phyloP scores from a whole-genome alignment of 2,888 invertebrate genomes.

The Tillus elongatus region DNA sequence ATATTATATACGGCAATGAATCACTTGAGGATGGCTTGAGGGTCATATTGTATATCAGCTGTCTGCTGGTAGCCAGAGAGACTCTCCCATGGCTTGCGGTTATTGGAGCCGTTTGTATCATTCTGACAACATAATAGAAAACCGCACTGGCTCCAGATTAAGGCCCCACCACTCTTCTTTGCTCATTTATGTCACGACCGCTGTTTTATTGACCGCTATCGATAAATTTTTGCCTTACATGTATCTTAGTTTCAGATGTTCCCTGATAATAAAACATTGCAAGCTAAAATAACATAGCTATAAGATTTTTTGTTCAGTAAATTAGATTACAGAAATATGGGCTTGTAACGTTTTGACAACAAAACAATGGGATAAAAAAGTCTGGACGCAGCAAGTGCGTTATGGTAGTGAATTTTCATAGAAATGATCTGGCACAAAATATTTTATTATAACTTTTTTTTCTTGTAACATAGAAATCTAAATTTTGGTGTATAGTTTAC shows the following conservation, averaged over 20 bases:
- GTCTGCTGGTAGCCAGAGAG: constrained; percentile 37
- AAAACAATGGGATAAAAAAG: too few relatives aligned
- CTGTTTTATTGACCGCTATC: constrained; percentile 29
- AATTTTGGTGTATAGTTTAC: too few relatives aligned
- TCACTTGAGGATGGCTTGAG: constrained; percentile 27
- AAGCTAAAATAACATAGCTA: too few relatives aligned
- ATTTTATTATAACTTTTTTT: too few relatives aligned
- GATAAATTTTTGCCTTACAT: constrained; percentile 21
- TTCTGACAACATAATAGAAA: constrained; percentile 44
- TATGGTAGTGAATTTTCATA: too few relatives aligned
- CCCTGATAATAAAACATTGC: neutral
- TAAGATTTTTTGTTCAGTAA: too few relatives aligned
- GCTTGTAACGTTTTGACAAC: too few relatives aligned
- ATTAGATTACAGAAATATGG: too few relatives aligned
- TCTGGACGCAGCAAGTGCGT: too few relatives aligned
- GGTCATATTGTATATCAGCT: constrained; percentile 39
- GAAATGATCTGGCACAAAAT: too few relatives aligned
- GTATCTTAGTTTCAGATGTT: neutral
- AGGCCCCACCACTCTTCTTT: constrained; percentile 33
- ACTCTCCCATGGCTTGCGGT: constrained; percentile 37
- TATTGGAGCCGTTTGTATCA: constrained; percentile 42
- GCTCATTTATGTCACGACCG: constrained; percentile 28
- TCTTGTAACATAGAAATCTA: too few relatives aligned
- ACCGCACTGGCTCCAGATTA: constrained; percentile 38
- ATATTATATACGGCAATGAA: constrained; percentile 28